Conservation (phyloP, 1,140 invertebrate genomes). For the Atta texana region DNA sequence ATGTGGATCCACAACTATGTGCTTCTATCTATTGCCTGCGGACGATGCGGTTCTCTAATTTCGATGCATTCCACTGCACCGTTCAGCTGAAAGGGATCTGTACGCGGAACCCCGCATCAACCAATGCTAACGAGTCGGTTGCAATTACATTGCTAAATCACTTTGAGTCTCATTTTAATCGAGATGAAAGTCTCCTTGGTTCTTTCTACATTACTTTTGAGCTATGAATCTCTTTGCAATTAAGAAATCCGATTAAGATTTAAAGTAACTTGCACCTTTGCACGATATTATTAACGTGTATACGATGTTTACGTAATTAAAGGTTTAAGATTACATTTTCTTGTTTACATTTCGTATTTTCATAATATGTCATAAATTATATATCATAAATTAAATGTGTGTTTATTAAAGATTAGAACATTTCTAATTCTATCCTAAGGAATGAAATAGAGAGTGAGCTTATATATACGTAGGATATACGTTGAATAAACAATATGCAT, state of each 20-base stretch:
- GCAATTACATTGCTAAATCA: slow-evolving; percentile 50
- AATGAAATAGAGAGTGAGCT: neutral
- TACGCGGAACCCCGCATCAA: neutral
- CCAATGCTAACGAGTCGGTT: slow-evolving; percentile 53
- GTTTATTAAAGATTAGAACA: neutral
- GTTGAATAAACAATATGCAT: neutral
- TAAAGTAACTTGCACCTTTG: neutral
- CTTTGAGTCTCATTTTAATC: slow-evolving; percentile 59
- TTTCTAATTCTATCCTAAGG: slow-evolving; percentile 7
- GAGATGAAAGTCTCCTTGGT: slow-evolving; percentile 19
- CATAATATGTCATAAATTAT: neutral
- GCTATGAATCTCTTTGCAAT: slow-evolving; percentile 1
- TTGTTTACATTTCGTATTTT: neutral
- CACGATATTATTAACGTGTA: neutral
- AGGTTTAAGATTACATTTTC: neutral
- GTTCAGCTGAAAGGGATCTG: slow-evolving; percentile 37
- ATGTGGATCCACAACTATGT: slow-evolving; percentile 32
- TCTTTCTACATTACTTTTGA: slow-evolving; percentile 21
- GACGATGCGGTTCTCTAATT: slow-evolving; percentile 58
- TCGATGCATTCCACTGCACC: slow-evolving; percentile 32
- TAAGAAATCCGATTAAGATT: slow-evolving; percentile 39
- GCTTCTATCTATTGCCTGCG: slow-evolving; percentile 27
- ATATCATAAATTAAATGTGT: neutral
- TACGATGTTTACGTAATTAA: slow-evolving; percentile 7
- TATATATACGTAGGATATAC: neutral